Conservation (phyloP, 2,797 vertebrate species). For the Sitta carolinensis region DNA sequence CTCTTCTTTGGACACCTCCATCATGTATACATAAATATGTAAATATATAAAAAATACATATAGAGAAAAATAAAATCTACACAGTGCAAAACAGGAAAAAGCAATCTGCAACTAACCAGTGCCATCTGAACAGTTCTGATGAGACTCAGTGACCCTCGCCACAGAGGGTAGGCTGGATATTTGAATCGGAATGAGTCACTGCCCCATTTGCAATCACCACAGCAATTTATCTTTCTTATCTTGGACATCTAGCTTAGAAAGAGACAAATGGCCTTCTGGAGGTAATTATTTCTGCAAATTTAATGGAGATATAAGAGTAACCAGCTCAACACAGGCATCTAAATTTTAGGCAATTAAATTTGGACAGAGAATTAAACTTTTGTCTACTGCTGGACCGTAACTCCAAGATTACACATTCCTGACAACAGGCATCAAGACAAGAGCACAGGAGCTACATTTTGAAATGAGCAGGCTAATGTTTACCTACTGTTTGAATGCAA, state of each 20-base stretch:
- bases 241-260: slow-evolving; percentile 29
- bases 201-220: neutral
- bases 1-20: neutral
- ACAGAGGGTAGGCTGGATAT: neutral
- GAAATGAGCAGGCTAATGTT: neutral
- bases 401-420: neutral
- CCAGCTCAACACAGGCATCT: slow-evolving; percentile 4
- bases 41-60: neutral
- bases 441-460: neutral
- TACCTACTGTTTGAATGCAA: neutral
- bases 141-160: neutral
- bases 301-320: slow-evolving; percentile 48
- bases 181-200: slow-evolving; percentile 3
- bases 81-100: neutral
- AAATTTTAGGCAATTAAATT: slow-evolving; percentile 36
- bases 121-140: neutral
- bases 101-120: neutral
- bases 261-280: slow-evolving; percentile 47
- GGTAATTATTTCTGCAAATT: slow-evolving; percentile 56
- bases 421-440: neutral
- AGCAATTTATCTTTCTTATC: slow-evolving; percentile 61
- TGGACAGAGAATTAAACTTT: slow-evolving; percentile 17
- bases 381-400: neutral
- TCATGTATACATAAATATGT: neutral
- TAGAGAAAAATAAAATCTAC: neutral